phyloP scores from a whole-genome alignment of 2,113 vertebrate genomes.

The Seriola rivoliana region DNA sequence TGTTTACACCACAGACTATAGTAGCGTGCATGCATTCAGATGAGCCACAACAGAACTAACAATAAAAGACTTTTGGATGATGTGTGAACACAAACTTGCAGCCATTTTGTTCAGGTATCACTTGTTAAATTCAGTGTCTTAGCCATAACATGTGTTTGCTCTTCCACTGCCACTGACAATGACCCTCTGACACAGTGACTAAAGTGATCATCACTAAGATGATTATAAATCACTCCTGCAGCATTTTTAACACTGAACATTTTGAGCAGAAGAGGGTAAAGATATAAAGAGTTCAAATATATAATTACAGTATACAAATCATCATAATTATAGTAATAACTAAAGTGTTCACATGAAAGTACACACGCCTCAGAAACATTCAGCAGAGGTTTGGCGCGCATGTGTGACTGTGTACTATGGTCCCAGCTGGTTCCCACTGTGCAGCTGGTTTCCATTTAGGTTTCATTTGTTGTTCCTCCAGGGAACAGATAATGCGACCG shows the following conservation, averaged over 20 bases:
- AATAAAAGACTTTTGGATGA: not conserved
- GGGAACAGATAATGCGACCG: constrained; percentile 32
- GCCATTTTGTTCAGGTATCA: not conserved
- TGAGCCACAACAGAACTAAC: no score
- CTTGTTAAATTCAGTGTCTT: not conserved
- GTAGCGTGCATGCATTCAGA: not conserved
- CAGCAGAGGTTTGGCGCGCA: not conserved
- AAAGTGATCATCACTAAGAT: no score
- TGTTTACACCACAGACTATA: not conserved
- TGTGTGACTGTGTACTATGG: not conserved
- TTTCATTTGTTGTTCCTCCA: constrained; percentile 44
- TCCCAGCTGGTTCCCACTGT: constrained; percentile 40
- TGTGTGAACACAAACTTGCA: not conserved
- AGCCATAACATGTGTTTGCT: not conserved
- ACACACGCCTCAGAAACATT: constrained; percentile 9
- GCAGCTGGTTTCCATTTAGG: constrained; percentile 44
- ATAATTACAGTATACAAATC: constrained; percentile 15
- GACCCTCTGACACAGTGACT: not conserved
- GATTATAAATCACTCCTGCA: no score
- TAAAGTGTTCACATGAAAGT: not conserved
- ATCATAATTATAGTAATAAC: not conserved
- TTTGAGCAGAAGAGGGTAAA: no score
- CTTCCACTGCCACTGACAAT: not conserved
- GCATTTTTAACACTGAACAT: no score
- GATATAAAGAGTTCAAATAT: not conserved